A percentile compares a stretch with the other conserved stretches of the same genome.
Evolutionary conservation across 1,140 invertebrate species (phyloP).

Genomic region (Akabosia matsudoensis): DNA sequence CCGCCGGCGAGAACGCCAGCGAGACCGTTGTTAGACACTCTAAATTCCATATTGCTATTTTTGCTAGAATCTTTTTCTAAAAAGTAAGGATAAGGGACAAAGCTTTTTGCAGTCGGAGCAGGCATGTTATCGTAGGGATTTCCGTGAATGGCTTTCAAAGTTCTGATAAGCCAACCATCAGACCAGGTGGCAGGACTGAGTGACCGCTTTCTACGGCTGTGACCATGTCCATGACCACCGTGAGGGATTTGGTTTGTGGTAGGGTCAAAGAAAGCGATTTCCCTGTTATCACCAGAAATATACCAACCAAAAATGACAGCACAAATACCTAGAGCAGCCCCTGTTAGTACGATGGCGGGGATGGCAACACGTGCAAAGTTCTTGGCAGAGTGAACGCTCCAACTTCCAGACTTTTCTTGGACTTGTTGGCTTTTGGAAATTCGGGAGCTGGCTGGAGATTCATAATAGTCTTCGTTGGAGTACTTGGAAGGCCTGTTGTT

Average conservation of each 20-base stretch:
- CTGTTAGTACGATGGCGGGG: conserved; percentile 35
- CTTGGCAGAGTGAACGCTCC: conserved; percentile 30
- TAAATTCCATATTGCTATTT: conserved; percentile 35
- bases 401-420: conserved; percentile 35
- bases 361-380: conserved; percentile 46
- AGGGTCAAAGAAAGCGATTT: conserved; percentile 45
- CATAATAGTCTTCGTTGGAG: background rate
- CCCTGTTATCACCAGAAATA: conserved; percentile 42
- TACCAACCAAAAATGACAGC: conserved; percentile 46
- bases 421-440: conserved; percentile 28
- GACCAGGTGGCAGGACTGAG: conserved; percentile 23
- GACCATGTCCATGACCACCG: background rate
- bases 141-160: conserved; percentile 41
- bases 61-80: conserved; percentile 35
- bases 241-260: conserved; percentile 40
- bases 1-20: conserved; percentile 37
- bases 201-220: too few relatives aligned
- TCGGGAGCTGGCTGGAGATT: conserved; percentile 28
- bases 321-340: conserved; percentile 40
- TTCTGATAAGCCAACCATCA: conserved; percentile 42
- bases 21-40: conserved; percentile 33
- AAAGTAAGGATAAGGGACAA: conserved; percentile 33
- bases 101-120: conserved; percentile 26
- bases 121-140: conserved; percentile 38
- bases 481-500: background rate